A percentile compares a stretch with the other conserved stretches of the same genome.
These are phyloP conservation scores for Eutrigla gurnardus DNA, from an alignment of 2,797 vertebrate genomes.

Conservation along the genomic window DNA sequence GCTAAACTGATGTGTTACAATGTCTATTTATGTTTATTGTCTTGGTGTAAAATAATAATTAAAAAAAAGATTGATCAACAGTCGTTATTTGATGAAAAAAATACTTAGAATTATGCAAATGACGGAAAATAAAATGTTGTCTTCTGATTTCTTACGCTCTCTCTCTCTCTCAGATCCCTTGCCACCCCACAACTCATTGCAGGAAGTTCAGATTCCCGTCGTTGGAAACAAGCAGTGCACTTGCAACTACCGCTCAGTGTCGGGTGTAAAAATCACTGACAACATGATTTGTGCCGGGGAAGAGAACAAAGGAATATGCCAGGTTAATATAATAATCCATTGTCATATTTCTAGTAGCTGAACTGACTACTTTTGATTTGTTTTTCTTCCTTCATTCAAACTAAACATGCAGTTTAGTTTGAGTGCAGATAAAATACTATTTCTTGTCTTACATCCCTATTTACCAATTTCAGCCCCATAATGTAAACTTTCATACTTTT, in stretches of 20 bases:
- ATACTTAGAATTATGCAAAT: no score
- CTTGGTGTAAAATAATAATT: no score
- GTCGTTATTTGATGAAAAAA: no score
- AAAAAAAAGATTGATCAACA: no score
- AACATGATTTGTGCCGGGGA: slow-evolving; percentile 79
- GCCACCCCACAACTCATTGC: slow-evolving; percentile 42
- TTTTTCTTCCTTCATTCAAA: not conserved
- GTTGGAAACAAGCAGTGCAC: slow-evolving; percentile 68
- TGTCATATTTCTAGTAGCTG: not conserved
- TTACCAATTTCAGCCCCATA: not conserved
- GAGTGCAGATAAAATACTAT: not conserved
- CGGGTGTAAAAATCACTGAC: slow-evolving; percentile 1
- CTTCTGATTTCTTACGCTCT: not conserved
- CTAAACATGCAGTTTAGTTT: no score
- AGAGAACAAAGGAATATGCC: slow-evolving; percentile 72
- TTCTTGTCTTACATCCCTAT: not conserved
- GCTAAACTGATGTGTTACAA: no score
- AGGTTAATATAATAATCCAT: slow-evolving; percentile 51
- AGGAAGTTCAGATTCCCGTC: slow-evolving; percentile 77
- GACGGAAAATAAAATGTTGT: no score
- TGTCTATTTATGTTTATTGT: no score
- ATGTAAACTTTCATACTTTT: not conserved
- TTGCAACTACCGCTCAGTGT: not conserved
- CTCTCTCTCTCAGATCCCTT: slow-evolving; percentile 34
- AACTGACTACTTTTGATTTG: not conserved